These are phyloP conservation scores for Anagyrus pseudococci DNA, from an alignment of 2,888 invertebrate species.

Conservation along the genomic window DNA sequence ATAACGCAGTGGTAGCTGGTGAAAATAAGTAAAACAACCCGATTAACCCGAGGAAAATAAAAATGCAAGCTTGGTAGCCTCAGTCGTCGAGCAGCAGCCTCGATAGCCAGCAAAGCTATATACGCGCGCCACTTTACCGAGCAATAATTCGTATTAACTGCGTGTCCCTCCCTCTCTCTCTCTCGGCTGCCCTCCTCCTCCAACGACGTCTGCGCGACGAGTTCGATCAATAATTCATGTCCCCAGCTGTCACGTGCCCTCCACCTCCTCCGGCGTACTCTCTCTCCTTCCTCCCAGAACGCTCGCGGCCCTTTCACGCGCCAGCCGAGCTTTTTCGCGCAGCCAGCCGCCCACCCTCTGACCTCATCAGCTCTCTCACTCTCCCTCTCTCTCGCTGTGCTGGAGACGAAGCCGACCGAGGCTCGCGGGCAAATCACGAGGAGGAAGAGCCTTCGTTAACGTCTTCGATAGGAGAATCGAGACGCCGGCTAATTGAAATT, in stretches of 20 bases:
- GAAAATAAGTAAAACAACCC: too few relatives aligned
- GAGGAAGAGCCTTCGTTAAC: too few relatives aligned
- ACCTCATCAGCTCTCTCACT: background rate
- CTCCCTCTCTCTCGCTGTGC: background rate
- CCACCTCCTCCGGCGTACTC: background rate
- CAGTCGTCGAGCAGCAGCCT: background rate
- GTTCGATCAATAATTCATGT: slow-evolving; percentile 54
- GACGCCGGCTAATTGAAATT: slow-evolving; percentile 19
- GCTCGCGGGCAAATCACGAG: too few relatives aligned
- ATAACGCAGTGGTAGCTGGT: too few relatives aligned
- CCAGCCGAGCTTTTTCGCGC: background rate
- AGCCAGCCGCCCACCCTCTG: background rate
- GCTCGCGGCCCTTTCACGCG: background rate
- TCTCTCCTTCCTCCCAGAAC: too few relatives aligned
- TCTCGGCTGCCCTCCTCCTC: background rate
- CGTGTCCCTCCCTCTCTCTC: background rate
- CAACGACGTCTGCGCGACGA: slow-evolving; percentile 19
- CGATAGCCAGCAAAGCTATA: background rate
- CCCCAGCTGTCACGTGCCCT: slow-evolving; percentile 44
- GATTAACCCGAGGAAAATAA: background rate
- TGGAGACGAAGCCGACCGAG: background rate
- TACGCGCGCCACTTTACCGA: background rate
- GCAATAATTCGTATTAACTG: too few relatives aligned
- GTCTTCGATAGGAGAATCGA: background rate
- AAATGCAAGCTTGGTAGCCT: background rate